phyloP scores from a whole-genome alignment of 2,113 vertebrate genomes.

The Calypte anna region DNA sequence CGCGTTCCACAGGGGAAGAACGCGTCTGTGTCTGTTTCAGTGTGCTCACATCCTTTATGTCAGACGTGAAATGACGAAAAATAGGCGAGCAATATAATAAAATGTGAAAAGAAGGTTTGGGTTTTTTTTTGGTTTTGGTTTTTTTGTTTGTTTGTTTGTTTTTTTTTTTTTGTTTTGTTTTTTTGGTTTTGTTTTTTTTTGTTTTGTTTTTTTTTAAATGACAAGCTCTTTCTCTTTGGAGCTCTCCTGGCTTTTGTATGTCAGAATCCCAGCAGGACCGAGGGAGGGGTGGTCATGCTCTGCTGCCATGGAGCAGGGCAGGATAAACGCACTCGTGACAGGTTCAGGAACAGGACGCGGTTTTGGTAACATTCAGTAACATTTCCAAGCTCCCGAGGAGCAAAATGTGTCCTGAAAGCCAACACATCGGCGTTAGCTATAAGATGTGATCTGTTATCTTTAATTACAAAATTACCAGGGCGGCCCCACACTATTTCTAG shows the following conservation, averaged over 20 bases:
- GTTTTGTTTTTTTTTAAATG: background rate
- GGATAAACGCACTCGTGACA: fast-evolving
- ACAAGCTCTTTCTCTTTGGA: background rate
- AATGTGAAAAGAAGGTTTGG: background rate
- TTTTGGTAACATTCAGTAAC: background rate
- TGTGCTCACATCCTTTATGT: background rate
- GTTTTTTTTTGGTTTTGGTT: too few species aligned
- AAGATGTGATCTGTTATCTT: background rate
- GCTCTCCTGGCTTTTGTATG: background rate
- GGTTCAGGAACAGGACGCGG: background rate
- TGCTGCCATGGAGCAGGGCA: background rate
- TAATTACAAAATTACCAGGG: background rate
- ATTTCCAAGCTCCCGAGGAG: background rate
- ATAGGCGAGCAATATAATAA: fast-evolving
- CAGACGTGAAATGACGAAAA: background rate
- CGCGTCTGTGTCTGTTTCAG: fast-evolving
- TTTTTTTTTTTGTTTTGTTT: background rate
- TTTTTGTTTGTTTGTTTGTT: too few species aligned
- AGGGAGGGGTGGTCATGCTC: background rate
- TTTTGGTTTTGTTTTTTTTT: background rate
- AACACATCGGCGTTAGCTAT: fast-evolving
- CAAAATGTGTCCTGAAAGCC: background rate
- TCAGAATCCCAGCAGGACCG: background rate
- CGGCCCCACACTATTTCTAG: background rate
- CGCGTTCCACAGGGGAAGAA: background rate